Percentiles rank a stretch among this genome's conserved stretches.
Conservation (phyloP, 2,888 invertebrate genomes). For the Plemyria rubiginata region DNA sequence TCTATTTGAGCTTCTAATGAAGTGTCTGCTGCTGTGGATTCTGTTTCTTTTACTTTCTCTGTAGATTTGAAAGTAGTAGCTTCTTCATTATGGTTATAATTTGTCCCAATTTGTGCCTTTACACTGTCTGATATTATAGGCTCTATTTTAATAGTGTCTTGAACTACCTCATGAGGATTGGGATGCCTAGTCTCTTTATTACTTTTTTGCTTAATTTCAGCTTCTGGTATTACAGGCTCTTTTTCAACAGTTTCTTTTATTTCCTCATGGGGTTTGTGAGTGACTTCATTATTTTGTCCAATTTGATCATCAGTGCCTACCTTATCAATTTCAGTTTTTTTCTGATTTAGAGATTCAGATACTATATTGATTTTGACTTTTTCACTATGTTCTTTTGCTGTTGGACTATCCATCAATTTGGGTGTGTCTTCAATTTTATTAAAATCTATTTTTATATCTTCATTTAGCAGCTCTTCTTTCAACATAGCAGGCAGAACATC, state of each 20-base stretch:
- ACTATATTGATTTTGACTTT: conserved; percentile 1
- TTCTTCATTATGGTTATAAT: background rate
- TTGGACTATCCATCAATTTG: background rate
- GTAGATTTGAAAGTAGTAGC: background rate
- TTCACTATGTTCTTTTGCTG: background rate
- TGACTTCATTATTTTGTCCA: background rate
- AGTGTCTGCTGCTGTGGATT: background rate
- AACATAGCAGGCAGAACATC: conserved; percentile 17
- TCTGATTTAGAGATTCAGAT: background rate
- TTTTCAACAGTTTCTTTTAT: background rate
- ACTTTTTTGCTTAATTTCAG: conserved; percentile 6
- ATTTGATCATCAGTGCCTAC: background rate
- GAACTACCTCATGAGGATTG: background rate
- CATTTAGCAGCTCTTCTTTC: conserved; percentile 16
- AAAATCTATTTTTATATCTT: background rate
- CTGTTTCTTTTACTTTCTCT: background rate
- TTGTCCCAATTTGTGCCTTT: background rate
- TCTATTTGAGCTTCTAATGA: conserved; percentile 5
- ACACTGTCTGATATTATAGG: background rate
- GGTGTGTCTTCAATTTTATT: background rate
- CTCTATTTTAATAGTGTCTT: background rate
- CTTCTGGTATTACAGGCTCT: background rate
- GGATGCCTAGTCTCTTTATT: background rate
- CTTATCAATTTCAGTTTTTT: conserved; percentile 10
- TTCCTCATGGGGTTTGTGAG: background rate